Conservation (phyloP, 2,888 invertebrate species). For the Cephus spinipes region DNA sequence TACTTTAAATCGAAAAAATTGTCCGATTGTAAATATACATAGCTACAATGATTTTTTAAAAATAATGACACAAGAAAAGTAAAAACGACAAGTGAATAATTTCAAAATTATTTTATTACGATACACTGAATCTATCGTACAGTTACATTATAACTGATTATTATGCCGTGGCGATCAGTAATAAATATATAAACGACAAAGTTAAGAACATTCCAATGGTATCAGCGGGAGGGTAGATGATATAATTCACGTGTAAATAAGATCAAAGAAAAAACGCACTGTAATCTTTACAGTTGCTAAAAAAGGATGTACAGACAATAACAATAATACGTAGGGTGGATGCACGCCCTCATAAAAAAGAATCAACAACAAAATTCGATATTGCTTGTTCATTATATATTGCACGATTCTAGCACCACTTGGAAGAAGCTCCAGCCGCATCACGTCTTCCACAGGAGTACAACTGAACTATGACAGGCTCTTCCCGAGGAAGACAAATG, state of each 20-base stretch:
- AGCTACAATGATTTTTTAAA: neutral
- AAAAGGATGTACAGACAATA: neutral
- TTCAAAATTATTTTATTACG: slow-evolving; percentile 16
- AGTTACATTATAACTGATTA: neutral
- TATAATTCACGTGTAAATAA: neutral
- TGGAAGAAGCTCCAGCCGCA: slow-evolving; percentile 10
- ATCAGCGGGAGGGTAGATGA: neutral
- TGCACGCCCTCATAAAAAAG: neutral
- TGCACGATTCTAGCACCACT: slow-evolving; percentile 43
- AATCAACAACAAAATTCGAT: neutral
- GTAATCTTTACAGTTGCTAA: neutral
- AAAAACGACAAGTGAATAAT: neutral
- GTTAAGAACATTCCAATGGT: slow-evolving; percentile 32
- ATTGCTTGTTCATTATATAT: slow-evolving; percentile 24
- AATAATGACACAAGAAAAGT: neutral
- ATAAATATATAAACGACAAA: slow-evolving; percentile 34
- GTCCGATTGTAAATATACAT: neutral
- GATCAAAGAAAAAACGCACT: neutral
- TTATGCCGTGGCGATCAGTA: slow-evolving; percentile 14
- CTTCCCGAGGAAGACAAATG: neutral
- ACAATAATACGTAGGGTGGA: neutral
- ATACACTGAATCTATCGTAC: slow-evolving; percentile 13
- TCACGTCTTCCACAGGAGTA: neutral
- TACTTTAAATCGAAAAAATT: neutral
- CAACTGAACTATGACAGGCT: neutral